Evolutionary conservation across 2,888 invertebrate species (phyloP).

Genomic region (Clanis bilineata): DNA sequence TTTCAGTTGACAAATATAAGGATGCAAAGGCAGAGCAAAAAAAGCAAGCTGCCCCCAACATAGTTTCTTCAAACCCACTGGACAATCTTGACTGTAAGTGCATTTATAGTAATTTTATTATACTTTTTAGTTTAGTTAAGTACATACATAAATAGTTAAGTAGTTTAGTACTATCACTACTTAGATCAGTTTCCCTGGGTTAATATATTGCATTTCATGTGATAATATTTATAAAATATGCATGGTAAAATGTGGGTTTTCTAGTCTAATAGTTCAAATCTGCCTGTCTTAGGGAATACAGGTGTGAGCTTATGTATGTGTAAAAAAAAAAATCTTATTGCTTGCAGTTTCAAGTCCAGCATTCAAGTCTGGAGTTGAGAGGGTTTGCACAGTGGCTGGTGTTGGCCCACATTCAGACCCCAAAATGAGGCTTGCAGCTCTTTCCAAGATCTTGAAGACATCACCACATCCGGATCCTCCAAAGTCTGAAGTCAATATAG

Average conservation of each 20-base stretch:
- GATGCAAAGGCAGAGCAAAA: constrained; percentile 84
- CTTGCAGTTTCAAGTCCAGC: constrained; percentile 89
- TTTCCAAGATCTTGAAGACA: constrained; percentile 91
- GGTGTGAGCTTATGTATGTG: too few species aligned
- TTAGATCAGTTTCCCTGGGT: too few species aligned
- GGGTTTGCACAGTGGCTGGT: constrained; percentile 85
- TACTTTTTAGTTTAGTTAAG: too few species aligned
- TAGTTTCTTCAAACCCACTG: constrained; percentile 90
- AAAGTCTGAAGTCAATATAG: constrained; percentile 52
- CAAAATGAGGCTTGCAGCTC: constrained; percentile 72
- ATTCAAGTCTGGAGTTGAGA: constrained; percentile 91
- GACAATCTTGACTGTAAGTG: constrained; percentile 93
- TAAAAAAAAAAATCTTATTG: background rate
- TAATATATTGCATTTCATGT: too few species aligned
- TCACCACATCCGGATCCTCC: constrained; percentile 88
- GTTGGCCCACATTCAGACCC: constrained; percentile 73
- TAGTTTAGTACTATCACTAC: too few species aligned
- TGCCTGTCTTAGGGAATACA: too few species aligned
- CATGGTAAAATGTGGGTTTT: too few species aligned
- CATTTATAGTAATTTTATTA: background rate
- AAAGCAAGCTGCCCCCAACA: constrained; percentile 85
- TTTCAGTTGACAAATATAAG: constrained; percentile 87
- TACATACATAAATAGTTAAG: too few species aligned
- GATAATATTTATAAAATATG: too few species aligned
- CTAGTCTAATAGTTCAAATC: too few species aligned